Percentiles rank a stretch among this genome's conserved stretches.
Conservation (phyloP, 1,140 invertebrate genomes). For the Pseudomyrmex pallidus region DNA sequence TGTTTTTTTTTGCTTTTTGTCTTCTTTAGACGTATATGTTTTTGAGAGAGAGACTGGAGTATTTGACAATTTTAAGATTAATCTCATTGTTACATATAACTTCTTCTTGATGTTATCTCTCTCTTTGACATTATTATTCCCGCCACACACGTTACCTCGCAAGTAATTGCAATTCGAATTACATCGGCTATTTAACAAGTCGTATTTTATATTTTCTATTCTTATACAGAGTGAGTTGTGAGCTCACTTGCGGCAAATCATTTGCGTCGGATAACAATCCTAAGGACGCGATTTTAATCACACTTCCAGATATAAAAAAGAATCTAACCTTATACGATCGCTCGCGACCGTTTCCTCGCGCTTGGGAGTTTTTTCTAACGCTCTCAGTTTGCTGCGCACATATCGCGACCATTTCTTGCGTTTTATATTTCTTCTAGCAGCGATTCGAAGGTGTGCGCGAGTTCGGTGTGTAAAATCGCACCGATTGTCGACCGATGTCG, state of each 20-base stretch:
- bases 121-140: too few relatives aligned
- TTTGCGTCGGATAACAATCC: background rate
- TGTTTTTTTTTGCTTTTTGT: background rate
- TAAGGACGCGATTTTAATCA: conserved; percentile 25
- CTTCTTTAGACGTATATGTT: background rate
- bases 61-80: too few relatives aligned
- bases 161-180: conserved; percentile 3
- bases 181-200: background rate
- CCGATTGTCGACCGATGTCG: conserved; percentile 25
- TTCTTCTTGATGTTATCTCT: too few relatives aligned
- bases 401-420: background rate
- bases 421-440: conserved; percentile 13
- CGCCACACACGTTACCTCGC: too few relatives aligned
- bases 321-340: conserved; percentile 21
- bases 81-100: too few relatives aligned
- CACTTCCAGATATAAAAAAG: conserved; percentile 14
- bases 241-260: background rate
- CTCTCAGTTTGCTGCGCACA: conserved; percentile 20
- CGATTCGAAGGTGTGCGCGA: background rate
- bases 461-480: background rate
- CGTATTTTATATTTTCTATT: background rate
- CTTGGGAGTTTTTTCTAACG: background rate
- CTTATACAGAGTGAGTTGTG: background rate
- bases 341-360: background rate
- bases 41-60: too few relatives aligned